phyloP scores from a whole-genome alignment of 2,797 vertebrate species.

The Xenops minutus region DNA sequence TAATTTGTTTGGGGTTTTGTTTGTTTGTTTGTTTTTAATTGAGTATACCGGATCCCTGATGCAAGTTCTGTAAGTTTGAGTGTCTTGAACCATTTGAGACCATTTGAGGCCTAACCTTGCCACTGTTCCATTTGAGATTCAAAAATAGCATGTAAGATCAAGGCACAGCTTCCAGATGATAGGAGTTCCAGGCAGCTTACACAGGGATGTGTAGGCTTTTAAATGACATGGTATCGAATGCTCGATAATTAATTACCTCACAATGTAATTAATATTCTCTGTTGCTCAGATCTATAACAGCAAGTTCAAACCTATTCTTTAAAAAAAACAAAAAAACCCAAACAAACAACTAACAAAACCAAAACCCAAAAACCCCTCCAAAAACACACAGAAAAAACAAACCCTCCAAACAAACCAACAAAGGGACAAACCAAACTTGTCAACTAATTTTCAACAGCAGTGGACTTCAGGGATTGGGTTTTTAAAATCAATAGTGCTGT shows the following conservation, averaged over 20 bases:
- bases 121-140: neutral
- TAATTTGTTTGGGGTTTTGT: too few species aligned
- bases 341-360: too few species aligned
- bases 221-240: neutral
- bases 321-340: neutral
- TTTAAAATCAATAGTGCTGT: conserved; percentile 60
- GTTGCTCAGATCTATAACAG: neutral
- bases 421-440: neutral
- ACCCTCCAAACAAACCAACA: neutral
- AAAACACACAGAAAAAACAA: too few species aligned
- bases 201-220: neutral
- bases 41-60: neutral
- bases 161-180: neutral
- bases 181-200: neutral
- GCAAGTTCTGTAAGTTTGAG: neutral
- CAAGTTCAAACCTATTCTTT: neutral
- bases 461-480: neutral
- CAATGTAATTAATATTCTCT: neutral
- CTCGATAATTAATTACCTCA: conserved; percentile 16
- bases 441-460: conserved; percentile 28
- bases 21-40: neutral
- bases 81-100: neutral
- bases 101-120: neutral
- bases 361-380: neutral
- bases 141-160: neutral